Evolutionary conservation across 2,888 invertebrate genomes (phyloP).

Genomic region (Platerodrilus igneus): DNA sequence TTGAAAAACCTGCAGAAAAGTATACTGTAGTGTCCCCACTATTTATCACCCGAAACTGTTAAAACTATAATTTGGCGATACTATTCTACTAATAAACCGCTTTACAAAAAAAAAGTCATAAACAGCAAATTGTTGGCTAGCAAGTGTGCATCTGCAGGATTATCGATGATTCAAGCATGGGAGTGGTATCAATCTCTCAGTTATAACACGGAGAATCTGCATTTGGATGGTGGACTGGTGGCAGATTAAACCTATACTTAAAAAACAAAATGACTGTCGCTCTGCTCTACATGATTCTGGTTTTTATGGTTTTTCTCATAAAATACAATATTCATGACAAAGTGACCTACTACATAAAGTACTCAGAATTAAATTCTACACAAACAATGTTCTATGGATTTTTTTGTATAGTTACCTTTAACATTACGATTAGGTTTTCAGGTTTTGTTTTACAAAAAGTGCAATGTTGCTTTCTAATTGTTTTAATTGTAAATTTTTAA

Average conservation of each 20-base stretch:
- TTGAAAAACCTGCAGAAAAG: no score
- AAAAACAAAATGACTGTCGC: slow-evolving; percentile 6
- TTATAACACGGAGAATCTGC: slow-evolving; percentile 4
- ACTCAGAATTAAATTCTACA: slow-evolving; percentile 3
- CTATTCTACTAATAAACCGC: no score
- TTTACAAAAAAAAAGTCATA: no score
- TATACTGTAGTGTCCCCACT: no score
- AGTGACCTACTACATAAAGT: slow-evolving; percentile 5
- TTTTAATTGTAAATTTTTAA: no score
- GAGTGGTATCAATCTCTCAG: slow-evolving; percentile 6
- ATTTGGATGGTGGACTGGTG: slow-evolving; percentile 6
- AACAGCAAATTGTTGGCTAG: no score
- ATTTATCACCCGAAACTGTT: no score
- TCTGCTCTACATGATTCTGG: slow-evolving; percentile 1
- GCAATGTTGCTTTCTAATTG: no score
- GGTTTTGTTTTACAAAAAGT: slow-evolving; percentile 1
- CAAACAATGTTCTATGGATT: neutral
- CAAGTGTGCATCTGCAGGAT: no score
- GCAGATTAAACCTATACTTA: slow-evolving; percentile 3
- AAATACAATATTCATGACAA: slow-evolving; percentile 6
- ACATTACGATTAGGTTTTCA: neutral
- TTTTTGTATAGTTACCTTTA: slow-evolving; percentile 1
- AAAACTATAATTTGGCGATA: no score
- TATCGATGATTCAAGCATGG: no score
- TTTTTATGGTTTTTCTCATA: slow-evolving; percentile 4